Conservation (phyloP, 2,113 vertebrate genomes). For the Lampris incognitus region DNA sequence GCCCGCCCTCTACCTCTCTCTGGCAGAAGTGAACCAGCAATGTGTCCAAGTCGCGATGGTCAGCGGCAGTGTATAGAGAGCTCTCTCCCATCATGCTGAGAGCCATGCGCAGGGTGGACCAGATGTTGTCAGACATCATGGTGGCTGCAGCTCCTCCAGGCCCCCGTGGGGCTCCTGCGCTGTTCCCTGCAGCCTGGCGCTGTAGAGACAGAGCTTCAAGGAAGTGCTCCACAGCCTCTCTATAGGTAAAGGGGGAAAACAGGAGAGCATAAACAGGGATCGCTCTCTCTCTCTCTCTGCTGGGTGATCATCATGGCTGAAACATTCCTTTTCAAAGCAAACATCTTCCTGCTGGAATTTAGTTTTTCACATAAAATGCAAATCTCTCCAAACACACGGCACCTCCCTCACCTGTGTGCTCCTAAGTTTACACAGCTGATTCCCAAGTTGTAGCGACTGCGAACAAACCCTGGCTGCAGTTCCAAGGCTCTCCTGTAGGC, state of each 20-base stretch:
- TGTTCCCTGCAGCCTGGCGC: conserved; percentile 88
- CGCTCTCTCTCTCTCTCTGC: not conserved
- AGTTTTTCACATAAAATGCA: not conserved
- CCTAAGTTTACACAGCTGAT: conserved; percentile 98
- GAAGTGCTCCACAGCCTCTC: conserved; percentile 98
- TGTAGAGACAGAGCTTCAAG: conserved; percentile 96
- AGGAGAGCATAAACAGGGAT: not conserved
- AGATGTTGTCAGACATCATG: conserved; percentile 99
- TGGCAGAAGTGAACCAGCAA: conserved; percentile 90
- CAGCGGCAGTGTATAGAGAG: conserved; percentile 91
- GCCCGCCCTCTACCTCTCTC: conserved; percentile 85
- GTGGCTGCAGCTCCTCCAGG: conserved; percentile 82
- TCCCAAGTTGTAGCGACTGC: conserved; percentile 97
- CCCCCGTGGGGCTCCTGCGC: conserved; percentile 78
- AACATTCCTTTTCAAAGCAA: conserved; percentile 1
- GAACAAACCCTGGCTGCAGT: conserved; percentile 95
- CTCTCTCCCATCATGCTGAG: conserved; percentile 98
- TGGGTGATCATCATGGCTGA: not conserved
- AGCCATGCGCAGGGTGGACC: conserved; percentile 97
- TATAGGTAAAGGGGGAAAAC: conserved; percentile 59
- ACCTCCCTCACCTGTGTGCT: conserved; percentile 89
- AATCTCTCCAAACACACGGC: not conserved
- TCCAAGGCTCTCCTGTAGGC: conserved; percentile 93
- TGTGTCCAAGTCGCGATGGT: conserved; percentile 88
- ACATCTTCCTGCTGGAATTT: not conserved